Percentiles rank a stretch among this genome's conserved stretches.
phyloP scores from a whole-genome alignment of 2,888 invertebrate species.

The Drosophila putrida region DNA sequence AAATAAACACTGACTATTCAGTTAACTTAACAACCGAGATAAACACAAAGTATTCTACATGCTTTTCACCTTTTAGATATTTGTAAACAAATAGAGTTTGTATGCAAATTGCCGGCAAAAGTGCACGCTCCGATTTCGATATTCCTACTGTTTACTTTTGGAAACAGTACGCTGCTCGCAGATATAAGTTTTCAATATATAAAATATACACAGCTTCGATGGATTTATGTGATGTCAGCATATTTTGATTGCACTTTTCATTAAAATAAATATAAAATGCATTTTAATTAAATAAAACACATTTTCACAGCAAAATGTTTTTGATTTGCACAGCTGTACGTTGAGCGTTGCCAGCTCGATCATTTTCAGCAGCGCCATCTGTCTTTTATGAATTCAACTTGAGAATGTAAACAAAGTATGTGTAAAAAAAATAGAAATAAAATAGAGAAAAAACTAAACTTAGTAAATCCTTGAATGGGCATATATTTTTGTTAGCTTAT shows the following conservation, averaged over 20 bases:
- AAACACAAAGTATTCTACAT: neutral
- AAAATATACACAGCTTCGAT: neutral
- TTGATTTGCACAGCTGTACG: conserved; percentile 35
- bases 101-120: conserved; percentile 38
- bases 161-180: conserved; percentile 32
- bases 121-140: conserved; percentile 4
- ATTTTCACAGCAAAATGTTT: neutral
- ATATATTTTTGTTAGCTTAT: conserved; percentile 45
- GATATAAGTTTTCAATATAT: neutral
- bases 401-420: neutral
- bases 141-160: conserved; percentile 14
- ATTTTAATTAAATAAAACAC: neutral
- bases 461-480: conserved; percentile 42
- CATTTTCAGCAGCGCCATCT: conserved; percentile 28
- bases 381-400: conserved; percentile 1
- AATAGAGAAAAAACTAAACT: conserved; percentile 20
- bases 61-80: conserved; percentile 24
- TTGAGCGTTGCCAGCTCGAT: conserved; percentile 17
- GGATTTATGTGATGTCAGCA: neutral
- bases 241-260: neutral
- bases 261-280: neutral
- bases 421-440: neutral
- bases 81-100: conserved; percentile 28
- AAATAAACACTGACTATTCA: neutral
- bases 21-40: neutral